These are phyloP conservation scores for Zaprionus ornatus DNA, from an alignment of 1,140 invertebrate genomes.

Conservation along the genomic window DNA sequence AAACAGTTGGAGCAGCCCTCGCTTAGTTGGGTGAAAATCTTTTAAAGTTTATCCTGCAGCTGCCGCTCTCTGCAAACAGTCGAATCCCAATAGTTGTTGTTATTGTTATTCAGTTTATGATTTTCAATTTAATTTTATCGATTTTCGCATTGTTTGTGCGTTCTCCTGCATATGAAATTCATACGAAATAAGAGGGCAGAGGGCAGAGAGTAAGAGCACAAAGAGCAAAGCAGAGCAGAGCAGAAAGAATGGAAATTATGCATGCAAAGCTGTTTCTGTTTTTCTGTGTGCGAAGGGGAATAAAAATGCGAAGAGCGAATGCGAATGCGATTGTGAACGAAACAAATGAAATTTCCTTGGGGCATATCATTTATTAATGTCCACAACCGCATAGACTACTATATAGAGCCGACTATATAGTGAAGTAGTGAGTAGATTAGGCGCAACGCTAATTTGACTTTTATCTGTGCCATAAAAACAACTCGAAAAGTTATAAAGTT, in stretches of 20 bases:
- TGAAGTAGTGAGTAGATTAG: slow-evolving; percentile 42
- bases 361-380: slow-evolving; percentile 65
- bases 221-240: neutral
- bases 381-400: slow-evolving; percentile 9
- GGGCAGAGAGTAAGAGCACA: neutral
- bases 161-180: slow-evolving; percentile 44
- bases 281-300: neutral
- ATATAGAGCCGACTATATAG: neutral
- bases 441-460: slow-evolving; percentile 62
- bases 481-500: slow-evolving; percentile 75
- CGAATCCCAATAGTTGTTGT: slow-evolving; percentile 18
- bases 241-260: slow-evolving; percentile 45
- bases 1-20: slow-evolving; percentile 1
- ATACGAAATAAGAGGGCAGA: slow-evolving; percentile 35
- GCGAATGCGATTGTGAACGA: slow-evolving; percentile 41
- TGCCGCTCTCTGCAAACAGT: slow-evolving; percentile 12
- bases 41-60: slow-evolving; percentile 34
- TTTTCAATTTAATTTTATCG: slow-evolving; percentile 78
- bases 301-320: slow-evolving; percentile 36
- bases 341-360: slow-evolving; percentile 58
- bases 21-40: slow-evolving; percentile 23
- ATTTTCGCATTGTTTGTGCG: slow-evolving; percentile 66
- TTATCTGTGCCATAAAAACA: slow-evolving; percentile 63
- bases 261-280: slow-evolving; percentile 66
- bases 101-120: slow-evolving; percentile 40